A percentile compares a stretch with the other conserved stretches of the same genome.
These are phyloP conservation scores for Cochlearius cochlearius DNA, from an alignment of 2,113 vertebrate species.

Conservation along the genomic window DNA sequence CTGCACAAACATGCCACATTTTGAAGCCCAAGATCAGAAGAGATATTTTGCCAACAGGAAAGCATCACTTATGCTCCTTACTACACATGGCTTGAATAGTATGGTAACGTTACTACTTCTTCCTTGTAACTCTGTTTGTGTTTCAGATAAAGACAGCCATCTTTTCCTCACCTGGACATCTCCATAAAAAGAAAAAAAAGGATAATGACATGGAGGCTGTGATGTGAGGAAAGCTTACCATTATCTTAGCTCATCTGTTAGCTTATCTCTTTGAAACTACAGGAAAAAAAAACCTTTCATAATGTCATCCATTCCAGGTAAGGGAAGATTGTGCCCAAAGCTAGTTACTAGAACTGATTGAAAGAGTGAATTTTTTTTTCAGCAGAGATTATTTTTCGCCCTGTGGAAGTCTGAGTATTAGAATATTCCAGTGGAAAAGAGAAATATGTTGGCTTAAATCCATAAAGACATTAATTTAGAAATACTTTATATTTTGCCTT, in stretches of 20 bases:
- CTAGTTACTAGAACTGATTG: neutral
- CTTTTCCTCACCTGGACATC: neutral
- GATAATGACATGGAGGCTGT: neutral
- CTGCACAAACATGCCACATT: fast-evolving
- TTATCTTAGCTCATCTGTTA: neutral
- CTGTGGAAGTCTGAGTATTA: neutral
- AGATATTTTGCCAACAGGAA: neutral
- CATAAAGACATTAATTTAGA: neutral
- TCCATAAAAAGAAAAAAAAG: neutral
- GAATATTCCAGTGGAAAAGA: neutral
- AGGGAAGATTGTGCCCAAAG: neutral
- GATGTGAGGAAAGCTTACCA: neutral
- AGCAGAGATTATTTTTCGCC: neutral
- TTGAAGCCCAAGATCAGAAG: neutral
- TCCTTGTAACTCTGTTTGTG: neutral
- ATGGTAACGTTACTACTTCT: neutral
- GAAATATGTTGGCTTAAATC: neutral
- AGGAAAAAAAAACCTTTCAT: neutral
- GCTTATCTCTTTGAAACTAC: neutral
- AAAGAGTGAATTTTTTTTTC: neutral
- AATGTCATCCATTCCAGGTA: neutral
- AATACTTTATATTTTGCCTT: neutral
- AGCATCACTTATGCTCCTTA: neutral
- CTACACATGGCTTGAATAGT: neutral
- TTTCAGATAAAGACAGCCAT: neutral